Evolutionary conservation across 1,140 invertebrate species (phyloP), one percentile per base, ranked within the genome.

Genomic region (Hyles vespertilio): DNA sequence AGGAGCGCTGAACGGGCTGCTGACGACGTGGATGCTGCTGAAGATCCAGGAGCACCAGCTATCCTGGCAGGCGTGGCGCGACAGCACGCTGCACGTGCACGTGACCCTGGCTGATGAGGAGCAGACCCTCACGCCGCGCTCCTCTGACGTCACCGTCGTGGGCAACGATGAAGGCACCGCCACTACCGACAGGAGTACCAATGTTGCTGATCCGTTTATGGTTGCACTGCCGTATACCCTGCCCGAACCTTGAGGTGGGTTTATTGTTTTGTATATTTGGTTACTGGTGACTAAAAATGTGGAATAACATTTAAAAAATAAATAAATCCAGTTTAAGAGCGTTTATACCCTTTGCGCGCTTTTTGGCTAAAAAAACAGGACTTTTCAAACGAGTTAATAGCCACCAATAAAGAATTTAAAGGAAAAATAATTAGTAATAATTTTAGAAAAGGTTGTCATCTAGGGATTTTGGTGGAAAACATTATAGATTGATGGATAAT

Each of bases 21-120:
- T 89, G 45, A 89, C 86, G 1, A 89, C 86, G 22, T 89, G 86
- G 86, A 84, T 85, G 74, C 79, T 87, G 48, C 78, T 87, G 11
- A 89, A 87, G 74, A 80, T 89, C 60, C 86, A 89, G 67, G 84
- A 86, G 74, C 84, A 87, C 67, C 86, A 87, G 71, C 11, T 74
- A 58, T 81, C 84, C 60, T 89, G 85, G 85, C 82, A 74, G 60
- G 67, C 78, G 48, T 89, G 85, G 85, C 78, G 84, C n/a, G 83
- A 84, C 72, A 73, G 70, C 74, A 84, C 77, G 43, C 75, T 85
- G 54, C 78, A 81, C 70, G 81, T 89, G 64, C 82, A 69, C 72
- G 86, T 87, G 50, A 59, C 70, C 32, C 74, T 88, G 40, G 74
- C 63, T 8, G 81, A 68, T 32, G 72, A 73, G 44, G 58, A 70